Percentiles rank a stretch among this genome's conserved stretches.
These are phyloP conservation scores for Calycopis cecrops DNA, from an alignment of 1,140 invertebrate species.

Conservation along the genomic window DNA sequence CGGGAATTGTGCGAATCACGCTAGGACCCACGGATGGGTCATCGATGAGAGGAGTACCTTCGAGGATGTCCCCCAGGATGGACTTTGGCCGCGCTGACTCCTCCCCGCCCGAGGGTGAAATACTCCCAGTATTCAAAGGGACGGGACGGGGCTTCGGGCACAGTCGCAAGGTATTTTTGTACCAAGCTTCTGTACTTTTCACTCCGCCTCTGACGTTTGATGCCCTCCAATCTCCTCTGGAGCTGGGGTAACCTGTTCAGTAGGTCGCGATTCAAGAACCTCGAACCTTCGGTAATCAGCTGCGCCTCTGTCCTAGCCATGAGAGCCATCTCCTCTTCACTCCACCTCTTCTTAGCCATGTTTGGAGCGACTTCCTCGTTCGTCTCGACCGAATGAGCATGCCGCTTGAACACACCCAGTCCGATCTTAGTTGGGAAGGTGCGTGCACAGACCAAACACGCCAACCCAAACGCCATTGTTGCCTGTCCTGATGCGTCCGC, in stretches of 20 bases:
- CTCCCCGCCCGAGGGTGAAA: conserved; percentile 7
- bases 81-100: background rate
- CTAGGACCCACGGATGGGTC: background rate
- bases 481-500: background rate
- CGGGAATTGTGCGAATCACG: background rate
- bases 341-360: conserved; percentile 23
- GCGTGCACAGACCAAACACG: too few species aligned
- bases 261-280: conserved; percentile 15
- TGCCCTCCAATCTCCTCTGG: conserved; percentile 24
- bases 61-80: too few species aligned
- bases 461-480: too few species aligned
- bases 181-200: conserved; percentile 22
- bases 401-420: too few species aligned
- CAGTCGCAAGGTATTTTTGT: conserved; percentile 18
- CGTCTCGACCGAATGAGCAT: conserved; percentile 6
- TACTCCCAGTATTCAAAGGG: background rate
- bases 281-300: conserved; percentile 15
- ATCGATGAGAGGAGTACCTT: background rate
- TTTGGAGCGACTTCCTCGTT: conserved; percentile 14
- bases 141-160: background rate
- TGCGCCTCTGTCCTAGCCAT: conserved; percentile 26
- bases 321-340: conserved; percentile 21
- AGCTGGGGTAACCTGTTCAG: conserved; percentile 17
- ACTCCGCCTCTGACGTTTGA: conserved; percentile 27
- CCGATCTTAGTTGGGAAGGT: too few species aligned